Evolutionary conservation across 2,113 vertebrate species (phyloP), one percentile per base, ranked within the genome.

Genomic region (Ovibos moschatus): DNA sequence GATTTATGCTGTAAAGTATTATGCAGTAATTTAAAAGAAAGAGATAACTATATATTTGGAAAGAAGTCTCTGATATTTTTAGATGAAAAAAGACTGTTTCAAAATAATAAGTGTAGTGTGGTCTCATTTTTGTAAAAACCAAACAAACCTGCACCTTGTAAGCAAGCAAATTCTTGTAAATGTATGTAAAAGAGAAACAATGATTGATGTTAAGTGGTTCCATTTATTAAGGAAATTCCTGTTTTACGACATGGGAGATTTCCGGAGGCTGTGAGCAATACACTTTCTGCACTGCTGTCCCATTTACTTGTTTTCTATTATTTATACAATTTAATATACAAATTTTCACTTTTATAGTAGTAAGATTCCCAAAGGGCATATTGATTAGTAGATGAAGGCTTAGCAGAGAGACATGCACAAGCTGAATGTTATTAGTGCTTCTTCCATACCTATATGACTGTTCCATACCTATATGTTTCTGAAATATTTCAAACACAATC

Each of bases 241-340:
- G 19, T 64, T 51, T 81, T 53, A 60, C 1, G 23, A 10, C 40
- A 36, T 3, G 4, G 71, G 74, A 67, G 57, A n/a, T 79, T 94
- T 81, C 55, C 9, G 30, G 87, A 89, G 19, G 40, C 47, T 81
- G 6, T 25, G 57, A 91, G 33, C 53, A 89, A 17, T 50, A 43
- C 21, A 45, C 25, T 96, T 87, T 94, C 53, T 90, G 51, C 91
- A 86, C 30, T 60, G 12, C 53, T 88, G 14, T 84, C 53, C n/a
- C 84, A 79, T 93, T 94, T 93, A 45, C 74, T 96, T 90, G 43
- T 83, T 96, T 92, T 95, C 45, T 60, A 96, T 97, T 97, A 97
- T 97, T 95, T 89, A 94, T 90, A 87, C 96, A 96, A 83, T 55
- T 36, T 91, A 97, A 95, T 95, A 94, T 51, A 45, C 87, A 92